These are phyloP conservation scores for Connochaetes taurinus DNA, from an alignment of 2,113 vertebrate genomes.

Conservation along the genomic window DNA sequence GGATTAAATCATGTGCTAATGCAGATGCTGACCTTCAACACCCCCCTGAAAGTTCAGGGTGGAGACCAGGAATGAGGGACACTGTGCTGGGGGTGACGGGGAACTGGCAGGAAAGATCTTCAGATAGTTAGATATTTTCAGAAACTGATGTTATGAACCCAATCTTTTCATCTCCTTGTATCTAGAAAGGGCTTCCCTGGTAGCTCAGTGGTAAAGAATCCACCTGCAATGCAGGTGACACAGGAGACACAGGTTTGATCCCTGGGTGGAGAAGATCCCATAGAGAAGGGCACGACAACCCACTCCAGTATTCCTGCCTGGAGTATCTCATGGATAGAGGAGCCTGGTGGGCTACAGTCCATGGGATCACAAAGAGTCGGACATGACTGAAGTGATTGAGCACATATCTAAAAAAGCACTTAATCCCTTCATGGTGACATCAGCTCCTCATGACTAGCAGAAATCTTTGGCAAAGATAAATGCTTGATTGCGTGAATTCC, in stretches of 20 bases:
- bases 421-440: not conserved
- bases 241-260: not conserved
- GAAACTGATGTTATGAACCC: not conserved
- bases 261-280: not conserved
- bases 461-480: not conserved
- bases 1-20: not conserved
- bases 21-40: not conserved
- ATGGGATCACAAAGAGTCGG: not conserved
- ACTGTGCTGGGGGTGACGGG: not conserved
- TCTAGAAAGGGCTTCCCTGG: not conserved
- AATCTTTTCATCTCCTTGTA: not conserved
- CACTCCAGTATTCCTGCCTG: not conserved
- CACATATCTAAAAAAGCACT: not conserved
- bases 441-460: not conserved
- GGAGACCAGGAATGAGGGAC: not conserved
- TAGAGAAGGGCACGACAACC: not conserved
- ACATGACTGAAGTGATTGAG: not conserved
- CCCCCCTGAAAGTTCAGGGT: not conserved
- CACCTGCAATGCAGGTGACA: not conserved
- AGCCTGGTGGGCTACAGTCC: not conserved
- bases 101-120: not conserved
- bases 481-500: not conserved
- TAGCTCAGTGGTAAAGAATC: not conserved
- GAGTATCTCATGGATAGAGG: not conserved
- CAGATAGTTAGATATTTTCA: not conserved